Evolutionary conservation across 2,797 vertebrate genomes (phyloP).

Genomic region (Oryzias sinensis): DNA sequence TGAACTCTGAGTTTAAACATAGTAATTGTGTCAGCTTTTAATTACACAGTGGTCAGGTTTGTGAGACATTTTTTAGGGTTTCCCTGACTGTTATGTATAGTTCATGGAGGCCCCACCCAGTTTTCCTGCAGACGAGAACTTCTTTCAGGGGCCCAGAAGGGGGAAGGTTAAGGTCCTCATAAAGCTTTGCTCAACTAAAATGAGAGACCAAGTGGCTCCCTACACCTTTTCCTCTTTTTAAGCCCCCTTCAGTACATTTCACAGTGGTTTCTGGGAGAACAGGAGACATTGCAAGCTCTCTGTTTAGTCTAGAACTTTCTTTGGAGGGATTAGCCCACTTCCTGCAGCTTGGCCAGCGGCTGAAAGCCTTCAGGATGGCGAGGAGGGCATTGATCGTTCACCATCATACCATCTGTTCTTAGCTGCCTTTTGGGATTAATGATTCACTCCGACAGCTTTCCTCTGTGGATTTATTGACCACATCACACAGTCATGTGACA

Average conservation of each 20-base stretch:
- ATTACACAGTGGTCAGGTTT: conserved; percentile 20
- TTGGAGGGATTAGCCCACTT: conserved; percentile 72
- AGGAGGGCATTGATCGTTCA: conserved; percentile 67
- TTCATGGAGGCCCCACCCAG: conserved; percentile 37
- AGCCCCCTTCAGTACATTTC: conserved; percentile 48
- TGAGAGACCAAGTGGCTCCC: conserved; percentile 43
- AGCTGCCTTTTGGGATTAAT: conserved; percentile 73
- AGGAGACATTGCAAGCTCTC: conserved; percentile 20
- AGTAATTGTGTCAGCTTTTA: conserved; percentile 10
- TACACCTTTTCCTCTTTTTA: conserved; percentile 33
- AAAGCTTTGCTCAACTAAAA: conserved; percentile 60
- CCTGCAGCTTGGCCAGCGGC: conserved; percentile 45
- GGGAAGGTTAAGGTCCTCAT: conserved; percentile 64
- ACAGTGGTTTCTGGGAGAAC: conserved; percentile 13
- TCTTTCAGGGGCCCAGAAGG: conserved; percentile 64
- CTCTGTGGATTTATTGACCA: conserved; percentile 54
- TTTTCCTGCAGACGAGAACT: conserved; percentile 62
- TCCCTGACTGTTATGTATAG: conserved; percentile 59
- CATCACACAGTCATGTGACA: conserved; percentile 64
- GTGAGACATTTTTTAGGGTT: conserved; percentile 45
- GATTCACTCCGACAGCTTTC: conserved; percentile 70
- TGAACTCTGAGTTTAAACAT: neutral
- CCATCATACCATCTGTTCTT: conserved; percentile 76
- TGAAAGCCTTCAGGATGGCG: conserved; percentile 37
- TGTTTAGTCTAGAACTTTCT: conserved; percentile 72